Conservation (phyloP, 2,797 vertebrate species). For the Halcyon smyrnensis region DNA sequence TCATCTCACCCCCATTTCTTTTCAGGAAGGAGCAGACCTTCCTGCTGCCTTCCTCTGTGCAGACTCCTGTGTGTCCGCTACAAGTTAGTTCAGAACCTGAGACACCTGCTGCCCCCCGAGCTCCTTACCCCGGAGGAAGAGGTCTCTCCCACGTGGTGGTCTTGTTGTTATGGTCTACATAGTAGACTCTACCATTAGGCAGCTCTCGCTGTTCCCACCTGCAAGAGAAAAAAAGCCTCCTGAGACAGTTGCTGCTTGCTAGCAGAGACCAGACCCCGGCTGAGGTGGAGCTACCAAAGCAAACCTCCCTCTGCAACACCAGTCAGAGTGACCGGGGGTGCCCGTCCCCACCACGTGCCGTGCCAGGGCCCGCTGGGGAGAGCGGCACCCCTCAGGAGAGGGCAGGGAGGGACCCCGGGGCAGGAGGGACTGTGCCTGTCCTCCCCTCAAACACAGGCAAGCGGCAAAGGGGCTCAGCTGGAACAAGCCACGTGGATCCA, state of each 20-base stretch:
- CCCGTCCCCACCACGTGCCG: background rate
- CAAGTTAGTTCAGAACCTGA: background rate
- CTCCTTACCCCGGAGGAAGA: slow-evolving; percentile 91
- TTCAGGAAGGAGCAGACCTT: background rate
- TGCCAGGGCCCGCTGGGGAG: background rate
- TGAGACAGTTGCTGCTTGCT: background rate
- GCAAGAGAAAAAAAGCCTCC: slow-evolving; percentile 41
- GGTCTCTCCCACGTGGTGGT: slow-evolving; percentile 98
- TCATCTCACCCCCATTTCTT: background rate
- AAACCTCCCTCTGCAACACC: fast-evolving
- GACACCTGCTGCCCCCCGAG: background rate
- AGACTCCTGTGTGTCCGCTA: background rate
- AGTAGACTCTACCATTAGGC: slow-evolving; percentile 94
- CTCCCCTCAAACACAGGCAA: background rate
- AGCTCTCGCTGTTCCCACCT: slow-evolving; percentile 97
- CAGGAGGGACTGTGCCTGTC: fast-evolving
- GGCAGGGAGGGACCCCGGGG: fast-evolving
- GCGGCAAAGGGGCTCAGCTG: background rate
- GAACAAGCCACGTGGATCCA: background rate
- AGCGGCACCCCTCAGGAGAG: background rate
- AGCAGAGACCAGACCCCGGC: background rate
- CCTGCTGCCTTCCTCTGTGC: background rate
- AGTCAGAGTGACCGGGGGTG: fast-evolving
- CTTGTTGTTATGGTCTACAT: slow-evolving; percentile 98
- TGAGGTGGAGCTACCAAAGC: background rate